Evolutionary conservation across 2,797 vertebrate genomes (phyloP).

Genomic region (Eutrigla gurnardus): DNA sequence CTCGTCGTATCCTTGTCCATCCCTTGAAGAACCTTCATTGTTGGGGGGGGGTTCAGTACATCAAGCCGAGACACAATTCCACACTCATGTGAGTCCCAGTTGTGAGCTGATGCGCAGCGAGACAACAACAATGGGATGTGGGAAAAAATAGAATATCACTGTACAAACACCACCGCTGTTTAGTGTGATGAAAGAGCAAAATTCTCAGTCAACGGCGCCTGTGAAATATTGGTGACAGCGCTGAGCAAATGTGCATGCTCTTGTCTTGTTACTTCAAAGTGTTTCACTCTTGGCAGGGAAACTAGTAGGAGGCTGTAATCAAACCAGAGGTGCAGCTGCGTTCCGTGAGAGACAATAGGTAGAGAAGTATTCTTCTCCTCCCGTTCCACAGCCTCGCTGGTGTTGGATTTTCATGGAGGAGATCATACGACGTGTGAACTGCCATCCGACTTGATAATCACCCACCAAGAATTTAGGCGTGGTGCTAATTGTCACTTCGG

Average conservation of each 20-base stretch:
- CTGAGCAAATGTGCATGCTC: constrained; percentile 36
- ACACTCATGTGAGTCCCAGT: constrained; percentile 60
- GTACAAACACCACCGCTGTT: constrained; percentile 54
- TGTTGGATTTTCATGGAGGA: not conserved
- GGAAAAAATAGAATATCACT: constrained; percentile 42
- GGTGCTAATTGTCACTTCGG: constrained; percentile 54
- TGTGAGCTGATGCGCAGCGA: constrained; percentile 57
- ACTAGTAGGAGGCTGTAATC: constrained; percentile 40
- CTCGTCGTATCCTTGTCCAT: constrained; percentile 44
- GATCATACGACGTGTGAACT: not conserved
- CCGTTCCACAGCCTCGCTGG: constrained; percentile 8
- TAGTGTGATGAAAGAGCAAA: constrained; percentile 65
- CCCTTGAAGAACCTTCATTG: constrained; percentile 49
- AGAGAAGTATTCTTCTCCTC: not conserved
- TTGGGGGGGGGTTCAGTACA: not conserved
- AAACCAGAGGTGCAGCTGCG: constrained; percentile 32
- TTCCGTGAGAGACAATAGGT: constrained; percentile 4
- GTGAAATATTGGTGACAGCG: constrained; percentile 43
- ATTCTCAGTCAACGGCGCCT: constrained; percentile 17
- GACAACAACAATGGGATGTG: constrained; percentile 55
- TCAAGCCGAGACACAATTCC: constrained; percentile 70
- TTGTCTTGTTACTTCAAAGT: constrained; percentile 55
- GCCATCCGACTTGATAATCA: constrained; percentile 27
- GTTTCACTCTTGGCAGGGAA: constrained; percentile 39
- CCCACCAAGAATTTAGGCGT: constrained; percentile 17